Conservation (phyloP, 2,888 invertebrate genomes). For the Stictocephala bisonia region DNA sequence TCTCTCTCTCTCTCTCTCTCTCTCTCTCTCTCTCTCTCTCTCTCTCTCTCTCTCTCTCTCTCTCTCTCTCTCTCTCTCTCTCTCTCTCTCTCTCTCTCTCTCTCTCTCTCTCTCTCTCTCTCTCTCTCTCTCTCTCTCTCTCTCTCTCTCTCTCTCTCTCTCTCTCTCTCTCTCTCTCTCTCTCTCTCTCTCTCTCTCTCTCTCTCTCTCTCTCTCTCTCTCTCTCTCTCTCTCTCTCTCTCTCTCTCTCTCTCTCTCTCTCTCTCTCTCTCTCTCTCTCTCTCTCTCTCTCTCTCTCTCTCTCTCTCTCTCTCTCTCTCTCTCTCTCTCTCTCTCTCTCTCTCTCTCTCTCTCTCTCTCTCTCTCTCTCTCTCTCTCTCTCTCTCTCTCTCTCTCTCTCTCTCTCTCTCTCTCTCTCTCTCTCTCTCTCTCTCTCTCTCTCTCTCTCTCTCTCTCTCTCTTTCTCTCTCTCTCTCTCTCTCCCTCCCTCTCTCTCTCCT, state of each 20-base stretch:
- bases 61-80: background rate
- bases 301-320: background rate
- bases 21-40: background rate
- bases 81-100: background rate
- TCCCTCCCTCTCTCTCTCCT: conserved; percentile 48
- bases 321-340: background rate
- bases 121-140: background rate
- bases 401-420: background rate
- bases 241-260: background rate
- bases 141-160: background rate
- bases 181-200: background rate
- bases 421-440: background rate
- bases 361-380: background rate
- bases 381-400: background rate
- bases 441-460: background rate
- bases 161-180: background rate
- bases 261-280: background rate
- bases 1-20: background rate
- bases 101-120: background rate
- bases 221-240: background rate
- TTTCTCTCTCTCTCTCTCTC: conserved; percentile 57
- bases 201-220: background rate
- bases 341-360: background rate
- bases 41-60: background rate
- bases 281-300: background rate